Percentiles rank a stretch among this genome's conserved stretches.
phyloP scores from a whole-genome alignment of 2,888 invertebrate species.

The Exocentrus adspersus region DNA sequence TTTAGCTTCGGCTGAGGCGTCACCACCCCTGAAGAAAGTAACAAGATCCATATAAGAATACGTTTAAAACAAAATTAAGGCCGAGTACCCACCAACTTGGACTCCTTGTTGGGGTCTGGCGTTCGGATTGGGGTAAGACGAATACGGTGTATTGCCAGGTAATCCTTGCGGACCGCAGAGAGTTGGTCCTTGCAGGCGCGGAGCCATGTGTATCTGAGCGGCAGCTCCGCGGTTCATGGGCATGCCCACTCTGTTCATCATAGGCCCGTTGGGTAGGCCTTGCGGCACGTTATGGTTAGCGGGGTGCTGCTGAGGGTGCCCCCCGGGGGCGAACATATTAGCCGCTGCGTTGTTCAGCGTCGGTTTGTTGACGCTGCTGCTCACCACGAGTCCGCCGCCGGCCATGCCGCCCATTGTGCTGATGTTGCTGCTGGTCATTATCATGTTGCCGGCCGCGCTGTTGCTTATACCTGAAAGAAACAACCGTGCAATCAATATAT shows the following conservation, averaged over 20 bases:
- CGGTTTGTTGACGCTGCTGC: conserved; percentile 79
- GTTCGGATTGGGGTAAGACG: conserved; percentile 70
- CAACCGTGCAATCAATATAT: too few relatives aligned
- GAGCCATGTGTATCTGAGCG: conserved; percentile 65
- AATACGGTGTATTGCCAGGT: conserved; percentile 63
- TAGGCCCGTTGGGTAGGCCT: conserved; percentile 82
- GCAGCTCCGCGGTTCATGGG: conserved; percentile 64
- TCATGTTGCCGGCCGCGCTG: conserved; percentile 74
- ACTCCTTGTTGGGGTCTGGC: conserved; percentile 66
- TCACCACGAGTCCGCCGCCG: conserved; percentile 77
- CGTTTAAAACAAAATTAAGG: neutral
- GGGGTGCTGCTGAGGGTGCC: conserved; percentile 61
- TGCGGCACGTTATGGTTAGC: conserved; percentile 63
- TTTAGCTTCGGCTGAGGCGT: conserved; percentile 66
- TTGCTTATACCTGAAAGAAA: conserved; percentile 71
- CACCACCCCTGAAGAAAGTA: conserved; percentile 62
- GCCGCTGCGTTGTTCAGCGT: conserved; percentile 67
- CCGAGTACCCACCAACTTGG: conserved; percentile 56
- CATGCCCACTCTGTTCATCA: conserved; percentile 67
- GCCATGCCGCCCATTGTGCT: conserved; percentile 76
- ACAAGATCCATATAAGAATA: neutral
- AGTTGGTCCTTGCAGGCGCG: conserved; percentile 70
- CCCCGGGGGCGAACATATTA: conserved; percentile 72
- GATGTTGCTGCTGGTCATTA: conserved; percentile 81
- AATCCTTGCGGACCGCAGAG: conserved; percentile 68